Conservation (phyloP, 2,888 invertebrate species). For the Drosophila neoperkinsi region DNA sequence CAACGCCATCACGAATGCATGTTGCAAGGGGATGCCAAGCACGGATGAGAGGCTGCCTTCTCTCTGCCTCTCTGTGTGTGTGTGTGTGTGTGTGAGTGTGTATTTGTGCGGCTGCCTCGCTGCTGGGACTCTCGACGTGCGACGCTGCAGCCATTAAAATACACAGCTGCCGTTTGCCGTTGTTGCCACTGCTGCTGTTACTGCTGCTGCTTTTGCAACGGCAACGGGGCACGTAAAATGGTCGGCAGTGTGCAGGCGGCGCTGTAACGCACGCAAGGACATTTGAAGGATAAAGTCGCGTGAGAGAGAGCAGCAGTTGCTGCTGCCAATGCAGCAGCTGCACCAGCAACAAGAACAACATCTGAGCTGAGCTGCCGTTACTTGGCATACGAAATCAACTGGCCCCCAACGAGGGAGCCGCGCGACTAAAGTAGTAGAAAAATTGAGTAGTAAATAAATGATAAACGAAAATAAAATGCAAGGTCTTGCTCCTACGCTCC, state of each 20-base stretch:
- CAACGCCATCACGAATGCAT: conserved; percentile 74
- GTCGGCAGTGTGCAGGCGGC: conserved; percentile 58
- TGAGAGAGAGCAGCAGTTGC: conserved; percentile 59
- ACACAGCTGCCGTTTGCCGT: conserved; percentile 59
- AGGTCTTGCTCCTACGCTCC: conserved; percentile 59
- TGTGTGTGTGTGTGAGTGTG: conserved; percentile 6
- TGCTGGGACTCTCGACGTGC: conserved; percentile 75
- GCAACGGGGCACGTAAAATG: conserved; percentile 57
- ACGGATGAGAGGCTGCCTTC: conserved; percentile 13
- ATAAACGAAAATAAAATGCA: conserved; percentile 82
- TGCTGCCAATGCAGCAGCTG: conserved; percentile 31
- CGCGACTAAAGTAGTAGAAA: conserved; percentile 79
- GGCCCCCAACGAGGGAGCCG: conserved; percentile 64
- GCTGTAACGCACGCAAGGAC: conserved; percentile 82
- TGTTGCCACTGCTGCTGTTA: conserved; percentile 11
- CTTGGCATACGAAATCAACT: conserved; percentile 80
- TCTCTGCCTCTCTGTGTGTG: conserved; percentile 6
- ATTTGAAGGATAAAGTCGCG: conserved; percentile 83
- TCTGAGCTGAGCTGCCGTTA: conserved; percentile 74
- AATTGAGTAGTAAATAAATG: conserved; percentile 83
- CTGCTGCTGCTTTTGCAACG: conserved; percentile 17
- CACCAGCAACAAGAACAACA: conserved; percentile 23
- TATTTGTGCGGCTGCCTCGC: conserved; percentile 45
- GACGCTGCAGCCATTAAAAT: conserved; percentile 78
- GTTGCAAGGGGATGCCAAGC: conserved; percentile 51